Evolutionary conservation across 2,113 vertebrate species (phyloP).

Genomic region (Hemicordylus capensis): DNA sequence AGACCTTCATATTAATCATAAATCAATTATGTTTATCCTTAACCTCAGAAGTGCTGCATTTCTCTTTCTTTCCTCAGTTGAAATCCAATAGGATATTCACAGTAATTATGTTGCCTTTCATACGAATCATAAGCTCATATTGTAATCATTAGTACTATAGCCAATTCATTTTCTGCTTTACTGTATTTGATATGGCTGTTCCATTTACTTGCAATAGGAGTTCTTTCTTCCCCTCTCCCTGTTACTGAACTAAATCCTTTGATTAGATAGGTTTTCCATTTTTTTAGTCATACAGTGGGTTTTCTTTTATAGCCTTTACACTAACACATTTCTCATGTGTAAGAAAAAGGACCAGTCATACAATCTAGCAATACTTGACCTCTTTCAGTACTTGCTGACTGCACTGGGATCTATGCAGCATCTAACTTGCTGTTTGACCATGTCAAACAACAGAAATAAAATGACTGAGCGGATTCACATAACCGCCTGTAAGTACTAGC

Average conservation of each 20-base stretch:
- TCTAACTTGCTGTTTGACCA: background rate
- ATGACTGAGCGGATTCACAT: no score
- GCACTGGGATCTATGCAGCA: background rate
- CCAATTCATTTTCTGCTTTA: conserved; percentile 45
- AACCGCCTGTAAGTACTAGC: no score
- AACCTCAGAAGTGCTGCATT: conserved; percentile 67
- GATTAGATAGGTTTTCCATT: conserved; percentile 49
- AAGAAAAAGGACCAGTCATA: conserved; percentile 4
- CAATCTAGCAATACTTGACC: conserved; percentile 25
- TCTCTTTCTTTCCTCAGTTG: conserved; percentile 57
- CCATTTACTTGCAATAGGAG: conserved; percentile 55
- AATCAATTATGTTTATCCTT: conserved; percentile 73
- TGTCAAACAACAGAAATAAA: background rate
- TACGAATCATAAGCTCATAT: conserved; percentile 54
- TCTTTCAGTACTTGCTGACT: background rate
- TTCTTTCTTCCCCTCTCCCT: conserved; percentile 33
- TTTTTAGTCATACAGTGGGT: conserved; percentile 47
- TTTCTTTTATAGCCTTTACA: conserved; percentile 61
- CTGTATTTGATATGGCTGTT: conserved; percentile 57
- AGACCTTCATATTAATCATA: conserved; percentile 68
- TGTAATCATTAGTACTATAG: conserved; percentile 47
- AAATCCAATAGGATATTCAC: conserved; percentile 68
- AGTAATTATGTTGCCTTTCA: conserved; percentile 64
- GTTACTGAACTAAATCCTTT: conserved; percentile 66
- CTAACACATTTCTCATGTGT: conserved; percentile 37